Evolutionary conservation across 2,888 invertebrate genomes (phyloP).

Genomic region (Lagria hirta): DNA sequence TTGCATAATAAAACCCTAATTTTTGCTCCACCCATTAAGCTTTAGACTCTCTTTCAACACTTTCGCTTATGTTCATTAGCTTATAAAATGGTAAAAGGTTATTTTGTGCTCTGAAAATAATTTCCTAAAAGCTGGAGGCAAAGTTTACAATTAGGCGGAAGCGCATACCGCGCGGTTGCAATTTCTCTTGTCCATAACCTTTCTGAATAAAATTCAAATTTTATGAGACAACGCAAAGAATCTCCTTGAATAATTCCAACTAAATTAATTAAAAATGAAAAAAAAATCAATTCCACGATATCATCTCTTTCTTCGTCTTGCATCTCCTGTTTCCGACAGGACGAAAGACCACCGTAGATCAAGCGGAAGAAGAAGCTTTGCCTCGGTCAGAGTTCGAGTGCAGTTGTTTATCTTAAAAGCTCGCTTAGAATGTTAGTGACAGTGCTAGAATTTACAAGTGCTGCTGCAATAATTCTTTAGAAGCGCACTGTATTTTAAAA

Average conservation of each 20-base stretch:
- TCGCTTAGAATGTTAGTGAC: constrained; percentile 13
- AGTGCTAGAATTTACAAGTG: constrained; percentile 17
- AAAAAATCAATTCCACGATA: no score
- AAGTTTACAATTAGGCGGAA: no score
- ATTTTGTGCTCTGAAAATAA: constrained; percentile 9
- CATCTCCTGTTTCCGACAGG: no score
- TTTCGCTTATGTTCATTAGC: no score
- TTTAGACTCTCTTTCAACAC: no score
- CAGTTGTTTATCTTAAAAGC: constrained; percentile 17
- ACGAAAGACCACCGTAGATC: constrained; percentile 10
- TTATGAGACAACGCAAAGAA: constrained; percentile 14
- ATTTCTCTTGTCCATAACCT: constrained; percentile 2
- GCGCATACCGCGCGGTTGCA: no score
- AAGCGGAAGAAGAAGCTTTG: neutral
- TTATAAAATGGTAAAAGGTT: constrained; percentile 11
- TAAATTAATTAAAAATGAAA: constrained; percentile 13
- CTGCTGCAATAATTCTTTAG: constrained; percentile 18
- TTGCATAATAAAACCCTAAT: no score
- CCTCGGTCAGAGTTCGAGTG: constrained; percentile 2
- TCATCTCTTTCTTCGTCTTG: no score
- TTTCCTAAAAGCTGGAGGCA: no score
- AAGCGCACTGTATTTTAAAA: constrained; percentile 20
- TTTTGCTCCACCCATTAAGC: no score
- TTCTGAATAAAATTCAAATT: constrained; percentile 9
- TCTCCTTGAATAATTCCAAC: constrained; percentile 13